These are phyloP conservation scores for Ophonus ardosiacus DNA, from an alignment of 2,888 invertebrate species.

Conservation along the genomic window DNA sequence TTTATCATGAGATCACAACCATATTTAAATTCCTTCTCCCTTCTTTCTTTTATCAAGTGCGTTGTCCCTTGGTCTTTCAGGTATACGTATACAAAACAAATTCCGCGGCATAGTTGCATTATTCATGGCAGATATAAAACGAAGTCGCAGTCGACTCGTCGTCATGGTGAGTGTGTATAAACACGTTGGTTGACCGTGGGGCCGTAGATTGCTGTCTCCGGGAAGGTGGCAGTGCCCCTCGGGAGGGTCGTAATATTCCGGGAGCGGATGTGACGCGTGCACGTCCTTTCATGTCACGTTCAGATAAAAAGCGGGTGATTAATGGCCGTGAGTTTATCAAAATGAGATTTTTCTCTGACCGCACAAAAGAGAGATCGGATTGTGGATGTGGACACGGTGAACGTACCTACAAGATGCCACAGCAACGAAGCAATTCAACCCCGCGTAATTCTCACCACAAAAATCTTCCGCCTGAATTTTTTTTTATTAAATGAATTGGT, in stretches of 20 bases:
- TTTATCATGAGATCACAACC: constrained; percentile 22
- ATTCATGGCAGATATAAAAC: constrained; percentile 63
- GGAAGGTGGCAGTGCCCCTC: constrained; percentile 39
- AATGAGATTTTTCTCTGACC: constrained; percentile 65
- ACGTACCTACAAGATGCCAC: not conserved
- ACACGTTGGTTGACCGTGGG: constrained; percentile 50
- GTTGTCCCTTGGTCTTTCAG: constrained; percentile 13
- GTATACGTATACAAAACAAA: constrained; percentile 61
- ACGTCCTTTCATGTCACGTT: constrained; percentile 74
- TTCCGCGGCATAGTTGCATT: constrained; percentile 52
- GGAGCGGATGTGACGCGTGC: constrained; percentile 70
- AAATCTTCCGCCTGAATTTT: no score
- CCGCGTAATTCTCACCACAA: not conserved
- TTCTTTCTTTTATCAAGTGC: constrained; percentile 19
- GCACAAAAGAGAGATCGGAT: constrained; percentile 59
- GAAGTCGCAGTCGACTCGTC: constrained; percentile 29
- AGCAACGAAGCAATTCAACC: not conserved
- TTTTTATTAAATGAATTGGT: no score
- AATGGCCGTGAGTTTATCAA: constrained; percentile 72
- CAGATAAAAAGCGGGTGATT: constrained; percentile 74
- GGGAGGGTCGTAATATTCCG: constrained; percentile 59
- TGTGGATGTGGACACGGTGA: constrained; percentile 55
- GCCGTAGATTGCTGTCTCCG: constrained; percentile 56
- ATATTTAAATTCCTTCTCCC: constrained; percentile 38
- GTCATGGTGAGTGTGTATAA: constrained; percentile 55